Evolutionary conservation across 2,888 invertebrate species (phyloP).

Genomic region (Lacanobia oleracea): DNA sequence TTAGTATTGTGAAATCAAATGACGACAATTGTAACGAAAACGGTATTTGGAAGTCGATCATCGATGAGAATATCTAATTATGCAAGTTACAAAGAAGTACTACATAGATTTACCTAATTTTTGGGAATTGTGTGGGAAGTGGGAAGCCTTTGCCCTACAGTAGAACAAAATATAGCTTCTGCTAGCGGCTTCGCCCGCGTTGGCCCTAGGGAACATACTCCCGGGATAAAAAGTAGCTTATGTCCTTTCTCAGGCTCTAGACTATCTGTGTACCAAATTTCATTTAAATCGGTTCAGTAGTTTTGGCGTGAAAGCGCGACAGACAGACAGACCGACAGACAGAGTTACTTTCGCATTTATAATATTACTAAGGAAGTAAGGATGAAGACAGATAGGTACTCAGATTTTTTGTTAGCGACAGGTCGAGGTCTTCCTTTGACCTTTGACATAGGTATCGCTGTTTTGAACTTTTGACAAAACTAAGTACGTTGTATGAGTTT

Average conservation of each 20-base stretch:
- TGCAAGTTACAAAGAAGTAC: not conserved
- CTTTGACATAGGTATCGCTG: not conserved
- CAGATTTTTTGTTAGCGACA: not conserved
- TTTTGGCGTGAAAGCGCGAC: too few species aligned
- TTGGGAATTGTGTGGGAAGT: not conserved
- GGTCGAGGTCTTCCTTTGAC: constrained; percentile 6
- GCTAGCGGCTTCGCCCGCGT: too few species aligned
- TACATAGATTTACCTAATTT: not conserved
- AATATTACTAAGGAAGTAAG: too few species aligned
- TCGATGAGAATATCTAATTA: not conserved
- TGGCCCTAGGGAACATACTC: too few species aligned
- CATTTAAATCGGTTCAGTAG: too few species aligned
- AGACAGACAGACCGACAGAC: too few species aligned
- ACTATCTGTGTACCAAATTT: too few species aligned
- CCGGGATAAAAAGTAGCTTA: too few species aligned
- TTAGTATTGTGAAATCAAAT: too few species aligned
- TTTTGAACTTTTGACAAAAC: constrained; percentile 2
- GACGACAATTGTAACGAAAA: not conserved
- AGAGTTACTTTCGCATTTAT: too few species aligned
- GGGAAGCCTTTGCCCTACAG: not conserved
- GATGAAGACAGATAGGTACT: too few species aligned
- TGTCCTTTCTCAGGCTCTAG: too few species aligned
- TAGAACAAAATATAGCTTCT: not conserved
- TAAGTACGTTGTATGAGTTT: not conserved
- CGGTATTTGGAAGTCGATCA: not conserved